Conservation (phyloP, 1,140 invertebrate genomes). For the Chironomus tepperi region DNA sequence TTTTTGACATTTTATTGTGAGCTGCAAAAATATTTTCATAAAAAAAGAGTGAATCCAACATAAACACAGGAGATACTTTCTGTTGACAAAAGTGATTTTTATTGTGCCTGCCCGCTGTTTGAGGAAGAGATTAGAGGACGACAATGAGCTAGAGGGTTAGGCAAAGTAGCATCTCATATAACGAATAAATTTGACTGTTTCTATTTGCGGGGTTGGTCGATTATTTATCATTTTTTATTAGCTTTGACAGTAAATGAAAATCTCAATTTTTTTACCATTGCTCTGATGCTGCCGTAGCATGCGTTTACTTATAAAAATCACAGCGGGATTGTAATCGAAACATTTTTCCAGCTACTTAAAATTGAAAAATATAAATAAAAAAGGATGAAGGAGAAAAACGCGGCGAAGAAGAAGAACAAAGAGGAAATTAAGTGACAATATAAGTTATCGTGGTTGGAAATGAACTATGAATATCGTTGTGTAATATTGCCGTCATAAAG, state of each 20-base stretch:
- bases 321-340: slow-evolving; percentile 20
- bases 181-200: background rate
- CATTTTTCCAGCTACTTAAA: slow-evolving; percentile 8
- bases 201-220: slow-evolving; percentile 16
- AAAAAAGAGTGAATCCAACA: too few relatives aligned
- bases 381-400: background rate
- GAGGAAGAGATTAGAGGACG: slow-evolving; percentile 20
- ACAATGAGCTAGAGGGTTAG: background rate
- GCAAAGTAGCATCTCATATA: background rate
- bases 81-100: slow-evolving; percentile 22
- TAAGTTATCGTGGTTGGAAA: too few relatives aligned
- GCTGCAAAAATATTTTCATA: too few relatives aligned
- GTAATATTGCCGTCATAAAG: too few relatives aligned
- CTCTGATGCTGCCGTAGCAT: background rate
- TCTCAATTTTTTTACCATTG: background rate
- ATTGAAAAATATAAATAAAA: background rate
- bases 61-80: background rate
- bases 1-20: too few relatives aligned
- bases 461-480: too few relatives aligned
- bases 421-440: background rate
- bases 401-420: background rate
- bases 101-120: background rate
- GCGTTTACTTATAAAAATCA: background rate
- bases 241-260: slow-evolving; percentile 20
- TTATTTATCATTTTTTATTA: slow-evolving; percentile 24